These are phyloP conservation scores for Latrodectus geometricus DNA, from an alignment of 1,140 invertebrate species.

Conservation along the genomic window DNA sequence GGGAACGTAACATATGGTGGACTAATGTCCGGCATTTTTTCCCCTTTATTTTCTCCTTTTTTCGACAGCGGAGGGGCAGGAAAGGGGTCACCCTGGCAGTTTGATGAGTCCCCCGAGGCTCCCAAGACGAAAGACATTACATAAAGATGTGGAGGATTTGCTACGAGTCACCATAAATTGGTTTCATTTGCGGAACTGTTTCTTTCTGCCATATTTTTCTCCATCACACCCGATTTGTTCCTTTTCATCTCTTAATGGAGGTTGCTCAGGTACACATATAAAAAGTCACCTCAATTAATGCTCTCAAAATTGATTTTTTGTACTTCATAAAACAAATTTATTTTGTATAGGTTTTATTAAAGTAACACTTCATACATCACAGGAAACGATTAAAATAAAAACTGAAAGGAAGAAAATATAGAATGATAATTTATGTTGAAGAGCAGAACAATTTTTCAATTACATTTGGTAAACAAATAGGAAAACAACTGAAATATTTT, in stretches of 20 bases:
- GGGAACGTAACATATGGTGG: slow-evolving; percentile 40
- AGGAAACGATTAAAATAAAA: too few species aligned
- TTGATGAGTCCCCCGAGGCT: slow-evolving; percentile 34
- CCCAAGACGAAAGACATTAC: slow-evolving; percentile 50
- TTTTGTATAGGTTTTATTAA: too few species aligned
- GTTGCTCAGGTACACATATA: too few species aligned
- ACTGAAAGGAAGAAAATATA: too few species aligned
- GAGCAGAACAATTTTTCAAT: too few species aligned
- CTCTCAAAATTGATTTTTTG: too few species aligned
- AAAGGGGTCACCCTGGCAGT: slow-evolving; percentile 18
- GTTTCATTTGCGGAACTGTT: slow-evolving; percentile 49
- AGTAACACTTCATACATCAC: too few species aligned
- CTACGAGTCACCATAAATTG: slow-evolving; percentile 54
- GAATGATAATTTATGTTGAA: too few species aligned
- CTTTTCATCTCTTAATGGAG: background rate
- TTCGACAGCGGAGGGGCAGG: background rate
- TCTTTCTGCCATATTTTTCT: background rate
- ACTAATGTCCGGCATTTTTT: slow-evolving; percentile 32
- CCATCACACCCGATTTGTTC: background rate
- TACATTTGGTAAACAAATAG: too few species aligned
- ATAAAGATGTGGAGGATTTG: slow-evolving; percentile 55
- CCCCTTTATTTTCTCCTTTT: background rate
- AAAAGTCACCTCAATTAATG: too few species aligned
- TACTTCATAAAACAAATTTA: too few species aligned
- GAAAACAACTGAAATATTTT: too few species aligned